Base-by-base conservation (phyloP, 2,113 vertebrate genomes). In the Chroicocephalus ridibundus region DNA sequence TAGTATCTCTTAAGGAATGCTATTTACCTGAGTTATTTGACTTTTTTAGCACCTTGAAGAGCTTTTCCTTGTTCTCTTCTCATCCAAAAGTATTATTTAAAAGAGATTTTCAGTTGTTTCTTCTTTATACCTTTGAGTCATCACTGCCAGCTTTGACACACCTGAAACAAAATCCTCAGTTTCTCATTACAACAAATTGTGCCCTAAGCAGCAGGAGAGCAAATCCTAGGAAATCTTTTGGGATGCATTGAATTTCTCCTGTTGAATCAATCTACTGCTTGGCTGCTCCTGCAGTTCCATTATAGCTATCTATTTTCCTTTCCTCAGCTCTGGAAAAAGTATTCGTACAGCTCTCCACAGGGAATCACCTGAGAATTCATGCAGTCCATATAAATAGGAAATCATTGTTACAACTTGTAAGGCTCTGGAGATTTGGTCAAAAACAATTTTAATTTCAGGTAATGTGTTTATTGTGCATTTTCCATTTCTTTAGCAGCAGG, bases 211-310 rank as follows among this genome's bases (percentile, higher is more conserved):
- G 94, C 95, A 93, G 94, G 97, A 86, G 83, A 94, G 83, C 66
- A 96, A 96, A 97, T 97, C 97, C 88, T 86, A 72, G 81, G 84
- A 95, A 97, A 93, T 98, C 96, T 97, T 96, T 90, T 90, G 96
- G 96, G 97, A 97, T 97, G 90, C 81, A 70, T 91, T 97, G 92
- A 95, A 94, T 98, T 97, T 97, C 96, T 98, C 91, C 97, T 95
- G 80, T 98, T 97, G 98, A 98, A 97, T 98, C 97, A 97, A 89
- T 98, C 97, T 98, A 93, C 94, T 97, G 97, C 96, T 96, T 98
- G 97, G 86, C 94, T 97, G 96, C 96, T 86, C 92, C 96, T 93
- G 85, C 70, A 95, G 91, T 97, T 97, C 94, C 83, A 93, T 96
- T 97, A 95, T 91, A 96, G 87, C 79, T 96, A 74, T 97, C 96